phyloP scores from a whole-genome alignment of 2,888 invertebrate species.

The Melieria crassipennis region DNA sequence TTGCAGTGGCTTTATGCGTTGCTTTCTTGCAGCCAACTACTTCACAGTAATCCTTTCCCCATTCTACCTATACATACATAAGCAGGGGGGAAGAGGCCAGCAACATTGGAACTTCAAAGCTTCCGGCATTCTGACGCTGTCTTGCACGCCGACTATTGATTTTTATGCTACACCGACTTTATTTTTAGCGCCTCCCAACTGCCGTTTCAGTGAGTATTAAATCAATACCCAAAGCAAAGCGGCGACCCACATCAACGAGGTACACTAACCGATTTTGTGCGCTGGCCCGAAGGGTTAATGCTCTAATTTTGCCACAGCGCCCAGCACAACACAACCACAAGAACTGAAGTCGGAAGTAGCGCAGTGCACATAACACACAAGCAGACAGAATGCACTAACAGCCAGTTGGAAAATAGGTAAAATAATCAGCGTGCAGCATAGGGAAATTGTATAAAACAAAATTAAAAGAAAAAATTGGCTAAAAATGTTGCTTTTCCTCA shows the following conservation, averaged over 20 bases:
- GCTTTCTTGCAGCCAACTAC: neutral
- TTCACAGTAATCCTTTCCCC: too few relatives aligned
- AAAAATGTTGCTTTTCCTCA: neutral
- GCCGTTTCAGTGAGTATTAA: neutral
- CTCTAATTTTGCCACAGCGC: slow-evolving; percentile 7
- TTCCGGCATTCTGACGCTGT: neutral
- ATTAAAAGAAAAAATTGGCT: neutral
- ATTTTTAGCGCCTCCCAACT: neutral
- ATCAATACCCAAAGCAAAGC: neutral
- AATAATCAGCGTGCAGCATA: slow-evolving; percentile 6
- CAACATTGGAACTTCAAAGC: neutral
- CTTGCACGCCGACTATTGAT: neutral
- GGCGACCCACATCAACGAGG: neutral
- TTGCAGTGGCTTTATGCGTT: neutral
- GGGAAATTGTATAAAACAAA: neutral
- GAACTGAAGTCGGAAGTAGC: neutral
- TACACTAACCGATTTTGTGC: neutral
- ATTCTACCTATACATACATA: too few relatives aligned
- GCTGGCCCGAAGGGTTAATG: slow-evolving; percentile 19
- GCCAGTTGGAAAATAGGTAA: slow-evolving; percentile 9
- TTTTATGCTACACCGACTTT: neutral
- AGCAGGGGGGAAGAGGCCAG: too few relatives aligned
- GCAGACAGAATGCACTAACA: slow-evolving; percentile 13
- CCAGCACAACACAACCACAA: neutral
- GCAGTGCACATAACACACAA: neutral